Evolutionary conservation across 2,797 vertebrate species (phyloP).

Genomic region (Eospalax fontanierii): DNA sequence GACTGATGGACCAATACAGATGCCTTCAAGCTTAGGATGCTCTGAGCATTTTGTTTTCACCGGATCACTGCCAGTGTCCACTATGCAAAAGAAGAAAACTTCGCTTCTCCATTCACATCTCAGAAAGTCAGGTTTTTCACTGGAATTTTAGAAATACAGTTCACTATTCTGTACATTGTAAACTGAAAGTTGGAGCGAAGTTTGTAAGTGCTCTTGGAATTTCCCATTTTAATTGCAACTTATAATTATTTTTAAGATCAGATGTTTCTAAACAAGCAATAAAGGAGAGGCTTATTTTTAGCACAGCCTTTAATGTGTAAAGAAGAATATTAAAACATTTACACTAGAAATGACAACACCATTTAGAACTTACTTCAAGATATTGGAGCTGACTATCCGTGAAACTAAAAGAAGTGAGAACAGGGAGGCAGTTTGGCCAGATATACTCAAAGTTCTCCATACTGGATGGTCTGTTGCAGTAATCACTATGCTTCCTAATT

Average conservation of each 20-base stretch:
- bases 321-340: neutral
- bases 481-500: neutral
- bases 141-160: neutral
- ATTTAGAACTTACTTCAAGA: conserved; percentile 26
- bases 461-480: neutral
- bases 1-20: neutral
- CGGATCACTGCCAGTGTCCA: neutral
- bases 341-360: neutral
- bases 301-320: neutral
- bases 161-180: neutral
- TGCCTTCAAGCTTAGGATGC: conserved; percentile 50
- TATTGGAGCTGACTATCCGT: neutral
- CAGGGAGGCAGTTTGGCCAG: neutral
- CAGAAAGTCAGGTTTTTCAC: neutral
- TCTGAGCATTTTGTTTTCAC: conserved; percentile 5
- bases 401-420: neutral
- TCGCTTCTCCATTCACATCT: neutral
- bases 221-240: neutral
- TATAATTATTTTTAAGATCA: neutral
- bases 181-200: conserved; percentile 27
- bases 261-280: conserved; percentile 38
- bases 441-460: neutral
- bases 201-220: neutral
- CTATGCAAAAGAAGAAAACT: neutral
- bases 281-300: neutral